Conservation (phyloP, 2,888 invertebrate species). For the Protophormia terraenovae region DNA sequence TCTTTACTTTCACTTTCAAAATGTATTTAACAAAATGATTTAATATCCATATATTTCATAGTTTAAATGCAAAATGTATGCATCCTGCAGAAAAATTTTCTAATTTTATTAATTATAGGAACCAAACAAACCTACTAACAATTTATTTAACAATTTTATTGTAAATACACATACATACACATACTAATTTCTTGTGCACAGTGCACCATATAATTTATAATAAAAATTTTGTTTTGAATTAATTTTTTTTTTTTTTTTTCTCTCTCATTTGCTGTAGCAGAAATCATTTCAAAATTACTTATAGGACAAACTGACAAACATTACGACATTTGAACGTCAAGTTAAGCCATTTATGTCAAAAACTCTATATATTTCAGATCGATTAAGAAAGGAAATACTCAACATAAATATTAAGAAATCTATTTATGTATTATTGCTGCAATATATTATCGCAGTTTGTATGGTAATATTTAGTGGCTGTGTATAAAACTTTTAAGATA, state of each 20-base stretch:
- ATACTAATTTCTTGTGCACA: too few species aligned
- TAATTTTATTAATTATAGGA: too few species aligned
- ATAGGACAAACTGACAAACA: slow-evolving; percentile 32
- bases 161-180: too few species aligned
- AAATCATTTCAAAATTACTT: slow-evolving; percentile 26
- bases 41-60: neutral
- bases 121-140: too few species aligned
- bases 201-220: too few species aligned
- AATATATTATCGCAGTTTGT: slow-evolving; percentile 2
- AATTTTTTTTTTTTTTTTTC: neutral
- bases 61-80: too few species aligned
- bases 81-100: too few species aligned
- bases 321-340: slow-evolving; percentile 36
- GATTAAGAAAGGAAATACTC: neutral
- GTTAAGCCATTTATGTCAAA: slow-evolving; percentile 44
- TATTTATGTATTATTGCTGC: neutral
- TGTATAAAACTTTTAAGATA: neutral
- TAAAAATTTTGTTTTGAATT: neutral
- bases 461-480: neutral
- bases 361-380: slow-evolving; percentile 8
- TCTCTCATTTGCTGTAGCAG: neutral
- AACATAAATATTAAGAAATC: slow-evolving; percentile 2
- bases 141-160: too few species aligned
- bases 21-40: neutral
- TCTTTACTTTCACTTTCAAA: neutral